A percentile compares a stretch with the other conserved stretches of the same genome.
Conservation (phyloP, 2,888 invertebrate species). For the Acronicta leporina region DNA sequence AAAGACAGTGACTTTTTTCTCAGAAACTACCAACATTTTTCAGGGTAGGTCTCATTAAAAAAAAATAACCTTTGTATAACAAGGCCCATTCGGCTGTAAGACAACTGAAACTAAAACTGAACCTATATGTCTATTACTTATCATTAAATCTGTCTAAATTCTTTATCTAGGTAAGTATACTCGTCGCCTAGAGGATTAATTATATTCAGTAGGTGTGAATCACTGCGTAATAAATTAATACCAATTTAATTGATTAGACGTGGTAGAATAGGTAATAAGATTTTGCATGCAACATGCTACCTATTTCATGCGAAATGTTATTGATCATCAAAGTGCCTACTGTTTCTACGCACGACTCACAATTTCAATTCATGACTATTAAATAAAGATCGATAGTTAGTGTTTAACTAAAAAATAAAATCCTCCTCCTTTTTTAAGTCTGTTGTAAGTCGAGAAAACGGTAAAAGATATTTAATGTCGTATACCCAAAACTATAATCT, state of each 20-base stretch:
- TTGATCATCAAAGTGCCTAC: slow-evolving; percentile 28
- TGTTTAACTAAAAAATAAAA: too few species aligned
- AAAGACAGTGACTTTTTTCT: too few species aligned
- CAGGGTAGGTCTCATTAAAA: too few species aligned
- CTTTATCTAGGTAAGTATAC: too few species aligned
- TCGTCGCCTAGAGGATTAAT: slow-evolving; percentile 1
- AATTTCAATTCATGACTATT: slow-evolving; percentile 5
- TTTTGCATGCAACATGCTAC: slow-evolving; percentile 40
- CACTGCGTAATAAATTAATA: slow-evolving; percentile 34
- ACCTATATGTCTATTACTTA: too few species aligned
- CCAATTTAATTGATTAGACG: slow-evolving; percentile 26
- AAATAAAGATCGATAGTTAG: too few species aligned
- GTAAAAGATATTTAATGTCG: slow-evolving; percentile 24
- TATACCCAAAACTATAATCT: slow-evolving; percentile 26
- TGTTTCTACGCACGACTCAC: slow-evolving; percentile 26
- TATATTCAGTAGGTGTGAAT: slow-evolving; percentile 23
- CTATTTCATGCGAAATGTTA: slow-evolving; percentile 32
- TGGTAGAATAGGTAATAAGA: slow-evolving; percentile 25
- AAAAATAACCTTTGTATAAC: too few species aligned
- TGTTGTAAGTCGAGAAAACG: slow-evolving; percentile 1
- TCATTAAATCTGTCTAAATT: too few species aligned
- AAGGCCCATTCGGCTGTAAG: too few species aligned
- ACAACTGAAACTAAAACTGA: too few species aligned
- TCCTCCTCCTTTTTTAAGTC: too few species aligned
- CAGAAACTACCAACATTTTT: too few species aligned